Evolutionary conservation across 92 coral and sea anemone species (phyloP), one percentile per base, ranked within the genome.

Genomic region (Paragorgia papillata): DNA sequence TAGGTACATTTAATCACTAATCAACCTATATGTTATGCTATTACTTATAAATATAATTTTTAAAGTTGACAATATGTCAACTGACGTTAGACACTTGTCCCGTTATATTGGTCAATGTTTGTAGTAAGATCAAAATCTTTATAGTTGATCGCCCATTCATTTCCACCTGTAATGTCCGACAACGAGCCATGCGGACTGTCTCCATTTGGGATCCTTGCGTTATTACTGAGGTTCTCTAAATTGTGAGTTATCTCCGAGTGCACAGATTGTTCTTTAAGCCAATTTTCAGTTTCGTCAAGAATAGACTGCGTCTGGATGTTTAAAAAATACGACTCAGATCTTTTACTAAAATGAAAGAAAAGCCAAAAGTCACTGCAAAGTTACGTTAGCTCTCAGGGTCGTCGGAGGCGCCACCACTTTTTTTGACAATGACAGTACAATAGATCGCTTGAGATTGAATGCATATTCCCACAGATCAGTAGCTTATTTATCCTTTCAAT

Each of bases 221-320:
- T 71, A 19, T 18, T 54, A 39, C 78, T 71, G 63, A 54, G n/a
- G 58, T 51, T 71, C 41, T 53, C 78, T 30, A 64, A 51, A 53
- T 71, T 71, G 64, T 51, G 58, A 10, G 51, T 71, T 51, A 71
- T 55, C 19, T 71, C 78, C 27, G 76, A 69, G 14, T 13, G 76
- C 3, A 51, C 3, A 37, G 97, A 85, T 57, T 85, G 96, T 63
- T 91, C 97, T 31, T 90, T 84, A 4, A 88, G 49, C 98, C 98
- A 94, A 56, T 88, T 97, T 21, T 94, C 96, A 32, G 91, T 62
- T 41, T 94, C 94, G 37, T 86, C 92, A 31, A 88, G 84, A 41
- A 85, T 90, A 40, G 48, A 90, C 97, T 73, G 90, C 84, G 69
- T 79, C 68, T 77, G 85, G 80, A 64, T 79, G 83, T 48, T 77